Evolutionary conservation across 2,888 invertebrate species (phyloP), one percentile per base, ranked within the genome.

Genomic region (Corbicula japonica): DNA sequence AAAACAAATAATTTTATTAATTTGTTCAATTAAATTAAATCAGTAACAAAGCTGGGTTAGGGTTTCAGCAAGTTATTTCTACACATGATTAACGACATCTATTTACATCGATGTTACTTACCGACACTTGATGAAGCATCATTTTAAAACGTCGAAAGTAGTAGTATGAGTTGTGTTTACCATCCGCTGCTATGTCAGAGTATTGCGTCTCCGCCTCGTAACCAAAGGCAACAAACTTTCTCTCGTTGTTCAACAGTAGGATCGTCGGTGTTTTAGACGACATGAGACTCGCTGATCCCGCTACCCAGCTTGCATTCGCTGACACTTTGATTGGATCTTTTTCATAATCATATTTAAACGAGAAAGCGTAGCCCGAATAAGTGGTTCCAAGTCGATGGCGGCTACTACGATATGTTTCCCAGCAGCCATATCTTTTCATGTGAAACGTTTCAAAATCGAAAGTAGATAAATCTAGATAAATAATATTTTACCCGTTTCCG

Each of bases 291-390:
- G 56, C 28, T 23, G 62, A 34, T 10, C 76, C 76, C 6, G 70
- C 65, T 0, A 30, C 23, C 76, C 76, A 76, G n/a, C 28, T 70
- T 2, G 41, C 26, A 32, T 76, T 76, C 3, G 65, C 35, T 0
- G 70, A 65, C 21, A 76, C 60, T 34, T 63, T 76, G 6, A 44
- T 58, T 28, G 76, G 76, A 15, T 76, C 76, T 23, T 34, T 50
- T 8, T 76, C 56, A n/a, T 58, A 69, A 23, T 76, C 76, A 48
- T 69, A 38, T 28, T 48, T 70, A 26, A 76, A 65, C 10, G 76
- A 70, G 41, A 76, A 76, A 2, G 76, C 76, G 38, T 76, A 76
- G 15, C 76, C 76, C 1, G 76, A 76, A 48, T 58, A 70, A 6
- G 70, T 76, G 8, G 76, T 76, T 0, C 76, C 76, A 44, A 70